Base-by-base conservation (phyloP, 2,888 invertebrate genomes). In the Nephrotoma guestfalica region DNA sequence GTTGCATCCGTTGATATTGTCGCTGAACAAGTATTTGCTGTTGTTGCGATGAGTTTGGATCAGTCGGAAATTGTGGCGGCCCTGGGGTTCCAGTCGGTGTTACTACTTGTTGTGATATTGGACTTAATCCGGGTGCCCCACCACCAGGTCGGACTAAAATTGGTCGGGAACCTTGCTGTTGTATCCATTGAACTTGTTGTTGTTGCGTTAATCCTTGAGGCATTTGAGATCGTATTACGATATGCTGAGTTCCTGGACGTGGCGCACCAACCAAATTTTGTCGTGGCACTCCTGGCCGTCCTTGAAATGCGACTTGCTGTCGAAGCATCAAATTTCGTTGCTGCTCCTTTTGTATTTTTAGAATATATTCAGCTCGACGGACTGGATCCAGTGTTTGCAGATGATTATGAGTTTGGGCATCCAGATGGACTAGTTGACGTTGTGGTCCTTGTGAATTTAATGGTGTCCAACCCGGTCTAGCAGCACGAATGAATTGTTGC, bases 391-490 rank as follows among this genome's bases (percentile, higher is more conserved):
- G 93, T 18, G 96, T 96, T 89, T 96, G 96, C 85, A 96, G 91
- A 89, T 96, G 96, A 11, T 96, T 96, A 90, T 96, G 96, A 0
- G 96, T 96, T 89, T 96, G 96, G 0, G 96, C 96, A 89, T 97
- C 96, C 88, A 97, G 91, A 88, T 96, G 96, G 87, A 97, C 97
- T 87, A 95, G 92, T 89, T 96, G 96, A 0, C 95, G 92, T 88
- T 93, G 93, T 4, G 92, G 92, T 83, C 89, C 86, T 41, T n/a
- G 86, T 7, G 42, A 18, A 15, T 90, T 89, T 43, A 90, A 89
- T 15, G 88, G 88, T 42, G 90, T 90, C 90, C 90, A 89, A 86
- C 89, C 89, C 42, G 88, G 89, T 87, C 89, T 87, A 86, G 89
- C 86, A 87, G 89, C 87, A 89, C 89, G 88, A 87, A 89, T 89